Evolutionary conservation across 2,113 vertebrate genomes (phyloP).

Genomic region (Ardeotis arabs): DNA sequence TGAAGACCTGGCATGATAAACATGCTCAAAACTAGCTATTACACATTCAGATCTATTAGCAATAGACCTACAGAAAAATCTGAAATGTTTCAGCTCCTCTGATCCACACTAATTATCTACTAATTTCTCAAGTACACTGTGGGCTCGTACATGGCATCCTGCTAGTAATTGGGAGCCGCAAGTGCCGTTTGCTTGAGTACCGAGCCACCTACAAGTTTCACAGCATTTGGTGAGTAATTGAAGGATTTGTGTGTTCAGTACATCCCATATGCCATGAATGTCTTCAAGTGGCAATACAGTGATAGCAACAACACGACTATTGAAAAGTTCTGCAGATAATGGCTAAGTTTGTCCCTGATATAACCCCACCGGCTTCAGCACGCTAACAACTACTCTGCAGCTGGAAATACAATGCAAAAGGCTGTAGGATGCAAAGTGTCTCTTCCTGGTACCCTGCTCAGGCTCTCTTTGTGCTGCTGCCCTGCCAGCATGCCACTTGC

Average conservation of each 20-base stretch:
- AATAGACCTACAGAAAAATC: background rate
- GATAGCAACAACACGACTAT: background rate
- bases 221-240: slow-evolving; percentile 33
- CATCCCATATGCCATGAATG: slow-evolving; percentile 22
- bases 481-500: background rate
- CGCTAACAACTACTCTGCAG: background rate
- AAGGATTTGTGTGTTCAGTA: slow-evolving; percentile 6
- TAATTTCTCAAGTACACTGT: slow-evolving; percentile 10
- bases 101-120: background rate
- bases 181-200: slow-evolving; percentile 6
- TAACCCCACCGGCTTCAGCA: background rate
- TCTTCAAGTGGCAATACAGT: slow-evolving; percentile 2
- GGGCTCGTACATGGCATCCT: background rate
- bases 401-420: background rate
- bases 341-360: background rate
- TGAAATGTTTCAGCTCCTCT: background rate
- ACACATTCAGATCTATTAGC: background rate
- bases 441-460: background rate
- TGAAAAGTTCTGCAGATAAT: background rate
- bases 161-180: background rate
- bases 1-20: background rate
- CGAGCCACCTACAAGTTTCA: slow-evolving; percentile 41
- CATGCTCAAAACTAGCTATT: background rate
- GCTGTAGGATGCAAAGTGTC: background rate
- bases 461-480: background rate